These are phyloP conservation scores for Grammomys dolichurus DNA, from an alignment of 2,113 vertebrate species.

Conservation along the genomic window DNA sequence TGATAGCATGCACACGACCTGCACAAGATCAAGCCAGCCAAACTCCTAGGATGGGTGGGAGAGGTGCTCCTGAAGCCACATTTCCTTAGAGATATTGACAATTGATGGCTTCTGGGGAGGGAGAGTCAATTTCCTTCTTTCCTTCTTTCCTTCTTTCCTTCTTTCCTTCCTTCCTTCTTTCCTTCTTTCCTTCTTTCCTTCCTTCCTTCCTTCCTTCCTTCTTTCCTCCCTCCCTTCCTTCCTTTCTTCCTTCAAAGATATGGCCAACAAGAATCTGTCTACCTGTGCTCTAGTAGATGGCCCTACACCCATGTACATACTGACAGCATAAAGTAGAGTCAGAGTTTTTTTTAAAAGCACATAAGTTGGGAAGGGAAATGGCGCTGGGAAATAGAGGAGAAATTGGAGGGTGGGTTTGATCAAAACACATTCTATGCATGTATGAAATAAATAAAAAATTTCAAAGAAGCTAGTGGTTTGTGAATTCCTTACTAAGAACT, in stretches of 20 bases:
- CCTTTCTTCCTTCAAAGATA: neutral
- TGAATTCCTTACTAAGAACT: neutral
- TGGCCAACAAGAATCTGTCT: neutral
- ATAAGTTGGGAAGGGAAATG: neutral
- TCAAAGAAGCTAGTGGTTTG: neutral
- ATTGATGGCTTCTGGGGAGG: neutral
- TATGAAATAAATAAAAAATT: neutral
- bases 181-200: no score
- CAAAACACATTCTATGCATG: neutral
- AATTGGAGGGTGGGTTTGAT: neutral
- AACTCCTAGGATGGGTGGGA: neutral
- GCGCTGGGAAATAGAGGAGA: neutral
- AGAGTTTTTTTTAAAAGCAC: neutral
- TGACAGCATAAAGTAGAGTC: neutral
- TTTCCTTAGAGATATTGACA: neutral
- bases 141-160: no score
- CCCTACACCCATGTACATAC: neutral
- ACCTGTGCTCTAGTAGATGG: neutral
- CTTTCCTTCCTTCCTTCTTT: no score
- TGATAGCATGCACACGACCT: neutral
- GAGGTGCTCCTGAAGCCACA: neutral
- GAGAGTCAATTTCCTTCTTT: no score
- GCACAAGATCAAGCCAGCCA: neutral
- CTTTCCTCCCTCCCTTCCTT: no score
- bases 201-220: no score